These are phyloP conservation scores for Novumbra hubbsi DNA, from an alignment of 2,797 vertebrate genomes.

Conservation along the genomic window DNA sequence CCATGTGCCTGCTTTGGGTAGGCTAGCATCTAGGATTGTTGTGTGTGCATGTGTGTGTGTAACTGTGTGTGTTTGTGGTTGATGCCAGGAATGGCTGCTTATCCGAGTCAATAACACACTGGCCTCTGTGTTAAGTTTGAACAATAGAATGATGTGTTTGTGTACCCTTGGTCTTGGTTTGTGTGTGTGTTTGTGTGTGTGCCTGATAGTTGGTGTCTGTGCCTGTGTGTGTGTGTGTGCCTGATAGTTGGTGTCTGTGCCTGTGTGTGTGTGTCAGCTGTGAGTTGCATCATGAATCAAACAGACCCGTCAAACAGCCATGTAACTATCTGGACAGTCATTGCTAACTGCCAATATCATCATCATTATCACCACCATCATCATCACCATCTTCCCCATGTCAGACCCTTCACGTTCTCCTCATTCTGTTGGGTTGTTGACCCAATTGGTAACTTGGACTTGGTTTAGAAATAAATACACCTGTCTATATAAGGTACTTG, in stretches of 20 bases:
- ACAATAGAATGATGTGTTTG: background rate
- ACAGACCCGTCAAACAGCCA: too few relatives aligned
- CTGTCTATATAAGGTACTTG: too few relatives aligned
- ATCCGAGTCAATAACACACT: background rate
- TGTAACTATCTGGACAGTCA: too few relatives aligned
- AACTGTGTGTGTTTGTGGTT: background rate
- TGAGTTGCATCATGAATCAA: too few relatives aligned
- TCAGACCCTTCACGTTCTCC: too few relatives aligned
- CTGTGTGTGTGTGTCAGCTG: too few relatives aligned
- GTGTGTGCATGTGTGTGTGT: conserved; percentile 12
- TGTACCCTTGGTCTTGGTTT: background rate
- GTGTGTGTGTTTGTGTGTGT: background rate
- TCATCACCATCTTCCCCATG: too few relatives aligned
- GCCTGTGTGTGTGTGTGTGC: background rate
- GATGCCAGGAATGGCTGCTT: background rate
- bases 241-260: background rate
- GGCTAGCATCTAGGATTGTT: background rate
- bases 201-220: background rate
- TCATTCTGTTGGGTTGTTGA: too few relatives aligned
- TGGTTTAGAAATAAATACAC: too few relatives aligned
- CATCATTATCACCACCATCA: too few relatives aligned
- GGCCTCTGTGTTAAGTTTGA: background rate
- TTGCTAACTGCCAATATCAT: too few relatives aligned
- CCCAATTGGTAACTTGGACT: too few relatives aligned
- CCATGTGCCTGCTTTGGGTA: background rate